phyloP scores from a whole-genome alignment of 2,113 vertebrate genomes.

The Mustelus asterias region DNA sequence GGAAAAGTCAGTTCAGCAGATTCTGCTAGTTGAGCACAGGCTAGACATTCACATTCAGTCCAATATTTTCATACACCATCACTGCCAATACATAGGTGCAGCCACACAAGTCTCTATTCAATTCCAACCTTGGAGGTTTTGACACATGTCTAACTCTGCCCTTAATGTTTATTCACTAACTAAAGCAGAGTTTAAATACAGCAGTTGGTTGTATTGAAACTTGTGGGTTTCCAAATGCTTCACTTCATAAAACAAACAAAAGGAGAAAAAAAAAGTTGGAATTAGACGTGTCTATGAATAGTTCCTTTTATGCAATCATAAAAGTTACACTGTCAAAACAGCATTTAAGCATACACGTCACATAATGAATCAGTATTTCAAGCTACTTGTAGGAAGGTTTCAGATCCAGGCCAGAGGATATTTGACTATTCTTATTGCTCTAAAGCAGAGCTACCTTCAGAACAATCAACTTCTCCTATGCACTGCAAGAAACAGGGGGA shows the following conservation, averaged over 20 bases:
- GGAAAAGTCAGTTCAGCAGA: background rate
- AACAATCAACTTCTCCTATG: background rate
- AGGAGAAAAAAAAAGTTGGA: background rate
- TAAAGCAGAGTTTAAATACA: background rate
- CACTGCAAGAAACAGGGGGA: background rate
- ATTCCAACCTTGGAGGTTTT: background rate
- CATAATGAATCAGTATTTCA: background rate
- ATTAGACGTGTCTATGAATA: constrained; percentile 17
- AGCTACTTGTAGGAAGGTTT: background rate
- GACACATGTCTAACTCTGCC: background rate
- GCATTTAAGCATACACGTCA: background rate
- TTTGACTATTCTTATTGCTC: background rate
- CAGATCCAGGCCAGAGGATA: background rate
- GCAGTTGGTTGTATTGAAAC: background rate
- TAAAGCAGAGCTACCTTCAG: background rate
- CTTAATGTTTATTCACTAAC: background rate
- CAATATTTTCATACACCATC: background rate
- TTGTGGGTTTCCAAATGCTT: background rate
- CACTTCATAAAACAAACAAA: constrained; percentile 31
- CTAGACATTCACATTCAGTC: background rate
- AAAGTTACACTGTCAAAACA: background rate
- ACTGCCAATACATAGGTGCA: background rate
- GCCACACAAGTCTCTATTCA: background rate
- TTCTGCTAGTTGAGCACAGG: background rate
- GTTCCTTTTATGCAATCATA: constrained; percentile 15